A percentile compares a stretch with the other conserved stretches of the same genome.
Evolutionary conservation across 2,797 vertebrate genomes (phyloP).

Genomic region (Phoeniculus purpureus): DNA sequence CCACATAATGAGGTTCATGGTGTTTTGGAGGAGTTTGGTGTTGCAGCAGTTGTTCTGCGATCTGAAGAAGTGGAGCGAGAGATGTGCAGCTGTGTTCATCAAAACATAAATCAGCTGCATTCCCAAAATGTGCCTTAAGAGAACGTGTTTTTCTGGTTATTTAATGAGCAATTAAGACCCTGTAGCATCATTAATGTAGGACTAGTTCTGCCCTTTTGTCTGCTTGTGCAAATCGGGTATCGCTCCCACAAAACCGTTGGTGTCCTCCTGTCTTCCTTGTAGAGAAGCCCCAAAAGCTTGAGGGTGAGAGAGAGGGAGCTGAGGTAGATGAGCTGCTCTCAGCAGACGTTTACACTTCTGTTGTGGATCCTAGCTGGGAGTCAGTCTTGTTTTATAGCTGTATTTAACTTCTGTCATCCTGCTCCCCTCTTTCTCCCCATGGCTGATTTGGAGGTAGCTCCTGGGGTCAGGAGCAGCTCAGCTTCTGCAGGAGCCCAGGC

Average conservation of each 20-base stretch:
- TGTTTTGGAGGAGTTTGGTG: not conserved
- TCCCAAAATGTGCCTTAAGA: not conserved
- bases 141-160: not conserved
- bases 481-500: not conserved
- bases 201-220: not conserved
- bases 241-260: not conserved
- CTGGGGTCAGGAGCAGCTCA: slow-evolving; percentile 17
- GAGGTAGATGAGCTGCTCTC: not conserved
- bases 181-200: not conserved
- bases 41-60: not conserved
- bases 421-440: not conserved
- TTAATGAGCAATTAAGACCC: not conserved
- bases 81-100: not conserved
- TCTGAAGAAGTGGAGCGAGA: not conserved
- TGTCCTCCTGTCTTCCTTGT: not conserved
- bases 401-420: slow-evolving; percentile 27
- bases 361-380: not conserved
- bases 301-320: not conserved
- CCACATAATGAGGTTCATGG: fast-evolving
- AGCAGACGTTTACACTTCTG: not conserved
- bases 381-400: not conserved
- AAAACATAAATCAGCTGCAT: not conserved
- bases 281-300: not conserved
- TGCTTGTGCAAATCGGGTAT: not conserved
- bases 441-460: slow-evolving; percentile 45